These are phyloP conservation scores for Austrofundulus limnaeus DNA, from an alignment of 2,113 vertebrate genomes.

Conservation along the genomic window DNA sequence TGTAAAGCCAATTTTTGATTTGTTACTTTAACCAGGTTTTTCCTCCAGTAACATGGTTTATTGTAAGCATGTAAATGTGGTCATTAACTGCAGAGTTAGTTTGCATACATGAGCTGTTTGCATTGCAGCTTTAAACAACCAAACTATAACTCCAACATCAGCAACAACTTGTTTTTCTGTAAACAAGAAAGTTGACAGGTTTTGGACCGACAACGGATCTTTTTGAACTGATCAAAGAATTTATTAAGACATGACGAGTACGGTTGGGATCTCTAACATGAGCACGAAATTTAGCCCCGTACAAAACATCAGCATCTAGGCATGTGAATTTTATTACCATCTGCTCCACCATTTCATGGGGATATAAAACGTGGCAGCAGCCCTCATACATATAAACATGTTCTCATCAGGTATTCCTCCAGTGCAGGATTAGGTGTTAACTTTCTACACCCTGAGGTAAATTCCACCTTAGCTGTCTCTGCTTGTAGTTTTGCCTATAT, in stretches of 20 bases:
- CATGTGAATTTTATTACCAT: constrained; percentile 69
- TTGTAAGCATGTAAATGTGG: constrained; percentile 24
- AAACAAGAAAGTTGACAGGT: background rate
- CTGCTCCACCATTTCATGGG: constrained; percentile 68
- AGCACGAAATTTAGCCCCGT: constrained; percentile 4
- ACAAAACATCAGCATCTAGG: constrained; percentile 45
- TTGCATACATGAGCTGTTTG: constrained; percentile 20
- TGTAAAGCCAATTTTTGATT: constrained; percentile 25
- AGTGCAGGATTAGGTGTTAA: constrained; percentile 58
- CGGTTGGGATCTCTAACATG: background rate
- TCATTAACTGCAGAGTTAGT: constrained; percentile 18
- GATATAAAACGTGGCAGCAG: constrained; percentile 57
- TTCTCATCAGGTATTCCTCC: constrained; percentile 70
- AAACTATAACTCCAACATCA: constrained; percentile 10
- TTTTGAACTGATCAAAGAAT: constrained; percentile 3
- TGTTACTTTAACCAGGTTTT: constrained; percentile 21
- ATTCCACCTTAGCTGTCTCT: constrained; percentile 48
- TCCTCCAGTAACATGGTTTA: constrained; percentile 24
- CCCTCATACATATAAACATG: constrained; percentile 73
- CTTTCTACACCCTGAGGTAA: constrained; percentile 57
- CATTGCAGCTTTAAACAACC: constrained; percentile 8
- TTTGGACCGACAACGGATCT: background rate
- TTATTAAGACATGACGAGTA: constrained; percentile 3
- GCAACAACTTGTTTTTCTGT: background rate
- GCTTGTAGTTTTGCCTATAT: constrained; percentile 35